Base-by-base conservation (phyloP, 2,113 vertebrate genomes). In the Notechis scutatus region DNA sequence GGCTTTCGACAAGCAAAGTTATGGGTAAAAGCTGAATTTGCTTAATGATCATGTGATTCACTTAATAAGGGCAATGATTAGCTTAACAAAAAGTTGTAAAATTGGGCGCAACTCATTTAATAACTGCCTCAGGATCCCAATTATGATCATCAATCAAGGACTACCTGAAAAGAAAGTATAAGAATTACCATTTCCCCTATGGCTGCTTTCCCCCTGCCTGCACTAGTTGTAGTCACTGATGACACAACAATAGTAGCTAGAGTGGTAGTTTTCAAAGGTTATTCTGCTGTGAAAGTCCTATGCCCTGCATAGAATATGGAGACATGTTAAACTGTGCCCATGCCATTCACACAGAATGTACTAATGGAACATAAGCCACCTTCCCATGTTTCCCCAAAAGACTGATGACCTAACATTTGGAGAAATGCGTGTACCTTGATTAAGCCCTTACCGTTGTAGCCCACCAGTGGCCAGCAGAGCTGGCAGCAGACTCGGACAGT, bases 141-240 rank as follows among this genome's bases (percentile, higher is more conserved):
- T 61, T 12, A 26, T 61, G 24, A 26, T 61, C 6, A 61, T 61
- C 3, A 11, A 61, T 61, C 2, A 26, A 61, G 10, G 24, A 29
- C 59, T 61, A 61, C 59, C 20, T 29, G 9, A 10, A 61, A 61
- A 61, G 24, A 26, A 61, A 61, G 24, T 29, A 61, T 4, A 61
- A 24, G 59, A 61, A 61, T 61, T 61, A 10, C 59, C 23, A 59
- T 59, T 59, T 26, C 1, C 57, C 57, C 23, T 26, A 5, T 61
- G 59, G 59, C 24, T 2, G 8, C 24, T 59, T 3, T 1, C 23
- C 7, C 8, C 24, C 7, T 2, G 0, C 7, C 24, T 5, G 2
- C 42, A 47, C 3, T 47, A 45, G 4, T 47, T 86, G 42, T 26
- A 47, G 85, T 21, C 14, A 74, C 64, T 34, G n/a, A 34, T 34